A percentile compares a stretch with the other conserved stretches of the same genome.
These are phyloP conservation scores for Axis porcinus DNA, from an alignment of 2,113 vertebrate species.

Conservation along the genomic window DNA sequence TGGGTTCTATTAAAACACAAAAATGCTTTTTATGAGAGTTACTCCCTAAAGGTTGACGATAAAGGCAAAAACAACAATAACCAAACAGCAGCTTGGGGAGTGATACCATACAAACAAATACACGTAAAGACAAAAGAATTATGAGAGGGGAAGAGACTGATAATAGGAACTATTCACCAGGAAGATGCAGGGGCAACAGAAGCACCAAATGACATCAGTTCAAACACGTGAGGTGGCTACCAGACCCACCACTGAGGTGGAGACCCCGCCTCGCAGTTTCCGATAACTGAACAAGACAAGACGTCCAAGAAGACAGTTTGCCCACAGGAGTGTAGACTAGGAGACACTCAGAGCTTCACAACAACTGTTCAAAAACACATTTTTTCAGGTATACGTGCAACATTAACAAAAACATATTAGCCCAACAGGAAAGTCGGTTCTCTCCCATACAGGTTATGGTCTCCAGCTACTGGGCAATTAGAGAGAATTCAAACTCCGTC, in stretches of 20 bases:
- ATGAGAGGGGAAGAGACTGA: not conserved
- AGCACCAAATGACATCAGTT: no score
- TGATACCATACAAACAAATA: rapidly evolving
- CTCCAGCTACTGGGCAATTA: not conserved
- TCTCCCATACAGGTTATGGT: no score
- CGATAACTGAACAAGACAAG: rapidly evolving
- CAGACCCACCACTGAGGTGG: not conserved
- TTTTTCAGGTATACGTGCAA: not conserved
- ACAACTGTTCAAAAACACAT: rapidly evolving
- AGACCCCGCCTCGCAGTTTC: rapidly evolving
- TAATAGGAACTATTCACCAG: not conserved
- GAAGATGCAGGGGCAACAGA: no score
- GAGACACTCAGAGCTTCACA: not conserved
- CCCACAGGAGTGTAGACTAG: rapidly evolving
- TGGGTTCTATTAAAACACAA: not conserved
- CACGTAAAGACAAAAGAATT: not conserved
- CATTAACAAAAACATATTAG: not conserved
- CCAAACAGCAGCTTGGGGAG: not conserved
- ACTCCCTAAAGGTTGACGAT: not conserved
- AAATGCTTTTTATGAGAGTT: not conserved
- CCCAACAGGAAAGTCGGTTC: not conserved
- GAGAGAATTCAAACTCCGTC: not conserved
- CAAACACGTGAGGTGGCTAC: rapidly evolving
- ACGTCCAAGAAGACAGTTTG: not conserved
- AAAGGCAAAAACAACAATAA: not conserved